Percentiles rank a stretch among this genome's conserved stretches.
These are phyloP conservation scores for Esox niger DNA, from an alignment of 2,113 vertebrate genomes.

Conservation along the genomic window DNA sequence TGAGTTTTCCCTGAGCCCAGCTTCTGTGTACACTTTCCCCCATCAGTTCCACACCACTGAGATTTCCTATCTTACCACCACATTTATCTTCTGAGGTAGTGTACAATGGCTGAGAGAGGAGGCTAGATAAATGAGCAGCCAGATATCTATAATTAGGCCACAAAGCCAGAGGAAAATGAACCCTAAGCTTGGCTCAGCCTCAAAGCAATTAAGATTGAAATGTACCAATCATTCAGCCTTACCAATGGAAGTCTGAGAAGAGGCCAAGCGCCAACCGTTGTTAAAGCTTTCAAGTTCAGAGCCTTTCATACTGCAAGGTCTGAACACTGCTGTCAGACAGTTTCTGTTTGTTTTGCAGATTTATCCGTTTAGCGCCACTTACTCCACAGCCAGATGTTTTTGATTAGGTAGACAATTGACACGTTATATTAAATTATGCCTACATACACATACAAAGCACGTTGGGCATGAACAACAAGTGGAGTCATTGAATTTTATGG, in stretches of 20 bases:
- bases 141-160: conserved; percentile 63
- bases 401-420: conserved; percentile 82
- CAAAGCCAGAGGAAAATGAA: conserved; percentile 50
- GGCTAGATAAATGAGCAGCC: conserved; percentile 48
- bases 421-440: conserved; percentile 77
- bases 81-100: conserved; percentile 46
- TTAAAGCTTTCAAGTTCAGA: conserved; percentile 54
- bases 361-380: conserved; percentile 66
- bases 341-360: conserved; percentile 65
- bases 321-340: conserved; percentile 51
- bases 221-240: conserved; percentile 63
- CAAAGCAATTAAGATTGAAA: conserved; percentile 63
- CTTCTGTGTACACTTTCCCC: conserved; percentile 4
- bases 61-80: conserved; percentile 17
- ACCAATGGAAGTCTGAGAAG: conserved; percentile 63
- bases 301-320: conserved; percentile 49
- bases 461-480: conserved; percentile 72
- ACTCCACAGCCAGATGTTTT: conserved; percentile 82
- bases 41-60: conserved; percentile 12
- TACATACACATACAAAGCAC: conserved; percentile 76
- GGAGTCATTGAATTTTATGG: conserved; percentile 77
- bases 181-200: conserved; percentile 49
- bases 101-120: conserved; percentile 25
- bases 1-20: conserved; percentile 1
- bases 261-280: conserved; percentile 59